A percentile compares a stretch with the other conserved stretches of the same genome.
phyloP scores from a whole-genome alignment of 2,113 vertebrate genomes.

The Dasyornis broadbenti region DNA sequence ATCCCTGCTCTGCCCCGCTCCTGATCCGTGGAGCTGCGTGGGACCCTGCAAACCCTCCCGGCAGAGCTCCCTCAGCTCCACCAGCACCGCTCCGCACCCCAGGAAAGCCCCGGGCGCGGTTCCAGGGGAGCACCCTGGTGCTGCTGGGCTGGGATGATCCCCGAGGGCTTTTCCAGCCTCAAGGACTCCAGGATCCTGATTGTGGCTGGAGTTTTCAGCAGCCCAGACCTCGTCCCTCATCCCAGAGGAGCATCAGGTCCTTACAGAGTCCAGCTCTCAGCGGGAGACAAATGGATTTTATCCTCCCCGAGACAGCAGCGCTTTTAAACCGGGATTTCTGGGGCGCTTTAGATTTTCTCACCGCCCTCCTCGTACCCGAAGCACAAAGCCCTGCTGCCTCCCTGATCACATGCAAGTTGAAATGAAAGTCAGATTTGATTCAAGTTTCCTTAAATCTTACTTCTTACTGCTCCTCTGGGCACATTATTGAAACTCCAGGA shows the following conservation, averaged over 20 bases:
- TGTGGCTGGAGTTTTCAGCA: neutral
- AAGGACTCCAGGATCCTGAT: rapidly evolving
- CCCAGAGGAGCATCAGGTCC: neutral
- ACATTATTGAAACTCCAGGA: neutral
- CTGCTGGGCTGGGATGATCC: neutral
- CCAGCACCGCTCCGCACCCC: rapidly evolving
- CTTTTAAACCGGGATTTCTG: neutral
- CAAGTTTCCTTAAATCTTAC: constrained; percentile 32
- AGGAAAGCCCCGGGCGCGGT: rapidly evolving
- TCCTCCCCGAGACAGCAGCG: neutral
- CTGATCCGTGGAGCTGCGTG: rapidly evolving
- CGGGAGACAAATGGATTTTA: neutral
- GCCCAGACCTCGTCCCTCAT: neutral
- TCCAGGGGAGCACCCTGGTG: rapidly evolving
- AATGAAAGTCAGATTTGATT: constrained; percentile 44
- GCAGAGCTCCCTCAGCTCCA: neutral
- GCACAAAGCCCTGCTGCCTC: neutral
- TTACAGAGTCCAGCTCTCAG: neutral
- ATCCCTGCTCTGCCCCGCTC: neutral
- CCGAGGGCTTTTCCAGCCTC: neutral
- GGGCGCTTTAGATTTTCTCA: neutral
- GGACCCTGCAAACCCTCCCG: rapidly evolving
- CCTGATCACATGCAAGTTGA: neutral
- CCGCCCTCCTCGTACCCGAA: neutral
- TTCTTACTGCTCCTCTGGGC: constrained; percentile 27